Base-by-base conservation (phyloP, 2,797 vertebrate genomes). In the Prunella strophiata region DNA sequence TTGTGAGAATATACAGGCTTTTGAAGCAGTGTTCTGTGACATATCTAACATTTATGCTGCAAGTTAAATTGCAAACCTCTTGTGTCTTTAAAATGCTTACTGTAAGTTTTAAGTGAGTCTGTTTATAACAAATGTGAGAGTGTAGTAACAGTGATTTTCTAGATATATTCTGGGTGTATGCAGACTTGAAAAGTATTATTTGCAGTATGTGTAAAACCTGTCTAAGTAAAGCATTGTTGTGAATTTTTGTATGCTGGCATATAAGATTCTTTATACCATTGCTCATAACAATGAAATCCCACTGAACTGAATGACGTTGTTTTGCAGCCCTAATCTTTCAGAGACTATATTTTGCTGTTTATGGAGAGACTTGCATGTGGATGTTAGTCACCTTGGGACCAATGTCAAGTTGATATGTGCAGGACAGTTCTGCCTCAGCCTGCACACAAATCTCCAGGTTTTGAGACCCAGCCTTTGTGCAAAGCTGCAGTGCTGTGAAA, bases 401-500 rank as follows among this genome's bases (percentile, higher is more conserved):
- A n/a, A 4, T 34, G 50, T 90, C 32, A 62, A 22, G 48, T 30
- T 83, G 87, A 32, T 77, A 16, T 1, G 30, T 6, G 52, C 79
- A 45, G 82, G n/a, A 25, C 36, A 47, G 76, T 81, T 93, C 27
- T 93, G 66, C 65, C 61, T 88, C 66, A 0, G 7, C 59, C 87
- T 74, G 82, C 73, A 19, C 43, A 19, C 38, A 75, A 1, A 58
- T 72, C 22, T 83, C 22, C 20, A 52, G 70, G 55, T 86, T 94
- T 86, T 81, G 78, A 91, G 85, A 66, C n/a, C 27, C 63, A 79
- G 78, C 54, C 82, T 77, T 76, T 13, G 2, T 83, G 82, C 82
- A 89, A 68, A 93, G 85, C 94, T 91, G 78, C 75, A 67, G 74
- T 70, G 71, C 93, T 9, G 11, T 91, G 91, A 70, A 94, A 95